Evolutionary conservation across 1,140 invertebrate genomes (phyloP).

Genomic region (Dinothrombium tinctorium): DNA sequence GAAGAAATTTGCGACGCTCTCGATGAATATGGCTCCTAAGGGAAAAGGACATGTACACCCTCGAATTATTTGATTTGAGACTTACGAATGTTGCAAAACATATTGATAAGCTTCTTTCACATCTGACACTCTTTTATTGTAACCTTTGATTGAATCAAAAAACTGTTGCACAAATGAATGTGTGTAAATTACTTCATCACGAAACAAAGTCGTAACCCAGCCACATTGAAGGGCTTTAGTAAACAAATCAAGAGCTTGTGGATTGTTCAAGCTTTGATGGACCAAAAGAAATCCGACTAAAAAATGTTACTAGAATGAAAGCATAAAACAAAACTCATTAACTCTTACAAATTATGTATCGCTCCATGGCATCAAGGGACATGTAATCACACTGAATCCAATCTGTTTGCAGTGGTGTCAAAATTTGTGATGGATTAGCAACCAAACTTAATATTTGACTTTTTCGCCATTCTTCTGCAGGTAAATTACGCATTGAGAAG

Average conservation of each 20-base stretch:
- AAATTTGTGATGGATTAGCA: constrained; percentile 61
- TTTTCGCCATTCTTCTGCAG: constrained; percentile 69
- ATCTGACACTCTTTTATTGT: constrained; percentile 68
- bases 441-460: constrained; percentile 83
- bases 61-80: constrained; percentile 2
- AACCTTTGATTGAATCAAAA: constrained; percentile 87
- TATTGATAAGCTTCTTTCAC: constrained; percentile 80
- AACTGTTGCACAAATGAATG: constrained; percentile 77
- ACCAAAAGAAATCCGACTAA: constrained; percentile 66
- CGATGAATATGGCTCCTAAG: constrained; percentile 51
- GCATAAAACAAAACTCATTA: background rate
- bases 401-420: constrained; percentile 81
- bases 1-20: constrained; percentile 82
- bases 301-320: constrained; percentile 14
- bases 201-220: constrained; percentile 78
- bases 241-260: constrained; percentile 62
- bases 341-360: constrained; percentile 69
- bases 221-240: constrained; percentile 66
- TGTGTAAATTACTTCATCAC: constrained; percentile 90
- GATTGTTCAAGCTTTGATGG: constrained; percentile 50
- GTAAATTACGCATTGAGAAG: constrained; percentile 66
- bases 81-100: constrained; percentile 58
- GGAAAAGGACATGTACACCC: background rate
- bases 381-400: constrained; percentile 67
- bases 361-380: constrained; percentile 77